Conservation (phyloP, 1,140 invertebrate genomes). For the Scaptodrosophila lebanonensis region DNA sequence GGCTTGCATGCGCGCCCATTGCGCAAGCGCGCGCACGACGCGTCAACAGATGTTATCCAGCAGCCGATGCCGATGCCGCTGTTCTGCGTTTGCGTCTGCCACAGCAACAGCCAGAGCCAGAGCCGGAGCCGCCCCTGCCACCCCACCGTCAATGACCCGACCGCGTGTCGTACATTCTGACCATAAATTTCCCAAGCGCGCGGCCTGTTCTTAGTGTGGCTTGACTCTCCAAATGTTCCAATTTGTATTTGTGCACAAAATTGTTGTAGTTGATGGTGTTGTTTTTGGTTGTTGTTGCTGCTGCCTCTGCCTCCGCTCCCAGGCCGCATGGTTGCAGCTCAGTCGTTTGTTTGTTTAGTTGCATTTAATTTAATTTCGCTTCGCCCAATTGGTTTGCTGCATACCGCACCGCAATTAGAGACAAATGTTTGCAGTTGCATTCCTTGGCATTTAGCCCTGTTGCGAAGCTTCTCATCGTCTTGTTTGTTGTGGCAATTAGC, state of each 20-base stretch:
- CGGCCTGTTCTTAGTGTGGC: conserved; percentile 27
- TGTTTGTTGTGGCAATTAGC: conserved; percentile 57
- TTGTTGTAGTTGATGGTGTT: conserved; percentile 44
- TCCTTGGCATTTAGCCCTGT: conserved; percentile 62
- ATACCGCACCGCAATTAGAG: conserved; percentile 68
- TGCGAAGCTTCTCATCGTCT: too few species aligned
- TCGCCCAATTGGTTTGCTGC: conserved; percentile 72
- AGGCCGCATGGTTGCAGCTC: too few species aligned
- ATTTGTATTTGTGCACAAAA: conserved; percentile 73
- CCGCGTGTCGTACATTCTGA: conserved; percentile 8
- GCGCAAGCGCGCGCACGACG: conserved; percentile 60
- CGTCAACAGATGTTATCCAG: conserved; percentile 70
- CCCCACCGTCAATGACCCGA: too few species aligned
- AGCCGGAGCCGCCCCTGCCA: too few species aligned
- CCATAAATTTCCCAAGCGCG: conserved; percentile 70
- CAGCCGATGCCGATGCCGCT: too few species aligned
- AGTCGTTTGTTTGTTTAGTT: conserved; percentile 41
- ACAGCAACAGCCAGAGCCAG: too few species aligned
- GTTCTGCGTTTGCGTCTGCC: too few species aligned
- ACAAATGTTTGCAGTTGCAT: conserved; percentile 68
- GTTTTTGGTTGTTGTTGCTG: conserved; percentile 28
- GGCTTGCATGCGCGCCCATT: conserved; percentile 55
- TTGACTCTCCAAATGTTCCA: conserved; percentile 63
- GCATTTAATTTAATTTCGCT: conserved; percentile 74
- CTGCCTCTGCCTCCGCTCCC: conserved; percentile 10